These are phyloP conservation scores for Drosophila siamana DNA, from an alignment of 2,888 invertebrate genomes.

Conservation along the genomic window DNA sequence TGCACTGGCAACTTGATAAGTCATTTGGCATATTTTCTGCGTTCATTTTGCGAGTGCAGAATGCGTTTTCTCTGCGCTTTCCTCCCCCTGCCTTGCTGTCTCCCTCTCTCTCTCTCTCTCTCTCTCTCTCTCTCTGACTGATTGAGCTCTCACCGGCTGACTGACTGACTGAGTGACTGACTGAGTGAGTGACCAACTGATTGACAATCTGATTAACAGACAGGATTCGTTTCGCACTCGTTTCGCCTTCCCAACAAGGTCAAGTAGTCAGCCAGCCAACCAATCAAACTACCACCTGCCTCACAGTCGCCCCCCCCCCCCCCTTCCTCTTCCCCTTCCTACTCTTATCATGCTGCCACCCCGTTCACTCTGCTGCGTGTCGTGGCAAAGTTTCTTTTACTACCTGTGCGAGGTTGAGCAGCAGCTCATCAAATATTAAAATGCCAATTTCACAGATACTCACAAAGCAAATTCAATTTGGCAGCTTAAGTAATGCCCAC, in stretches of 20 bases:
- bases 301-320: not conserved
- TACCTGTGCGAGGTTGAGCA: slow-evolving; percentile 54
- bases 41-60: slow-evolving; percentile 16
- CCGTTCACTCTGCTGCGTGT: slow-evolving; percentile 1
- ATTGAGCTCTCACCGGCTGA: slow-evolving; percentile 21
- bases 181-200: slow-evolving; percentile 2
- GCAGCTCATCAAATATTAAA: slow-evolving; percentile 75
- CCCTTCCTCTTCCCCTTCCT: no score
- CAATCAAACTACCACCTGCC: slow-evolving; percentile 22
- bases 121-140: slow-evolving; percentile 1
- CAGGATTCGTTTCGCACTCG: slow-evolving; percentile 18
- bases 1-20: slow-evolving; percentile 45
- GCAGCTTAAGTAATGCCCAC: slow-evolving; percentile 63
- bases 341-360: not conserved
- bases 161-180: slow-evolving; percentile 4
- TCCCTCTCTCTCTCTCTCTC: not conserved
- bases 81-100: no score
- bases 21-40: slow-evolving; percentile 58
- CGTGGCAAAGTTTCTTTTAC: slow-evolving; percentile 50
- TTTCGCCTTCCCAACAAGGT: slow-evolving; percentile 34
- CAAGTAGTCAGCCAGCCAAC: slow-evolving; percentile 23
- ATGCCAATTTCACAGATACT: slow-evolving; percentile 78
- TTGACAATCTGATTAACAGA: slow-evolving; percentile 10
- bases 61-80: not conserved
- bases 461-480: slow-evolving; percentile 70